These are phyloP conservation scores for Heterochromis multidens DNA, from an alignment of 2,113 vertebrate species.

Conservation along the genomic window DNA sequence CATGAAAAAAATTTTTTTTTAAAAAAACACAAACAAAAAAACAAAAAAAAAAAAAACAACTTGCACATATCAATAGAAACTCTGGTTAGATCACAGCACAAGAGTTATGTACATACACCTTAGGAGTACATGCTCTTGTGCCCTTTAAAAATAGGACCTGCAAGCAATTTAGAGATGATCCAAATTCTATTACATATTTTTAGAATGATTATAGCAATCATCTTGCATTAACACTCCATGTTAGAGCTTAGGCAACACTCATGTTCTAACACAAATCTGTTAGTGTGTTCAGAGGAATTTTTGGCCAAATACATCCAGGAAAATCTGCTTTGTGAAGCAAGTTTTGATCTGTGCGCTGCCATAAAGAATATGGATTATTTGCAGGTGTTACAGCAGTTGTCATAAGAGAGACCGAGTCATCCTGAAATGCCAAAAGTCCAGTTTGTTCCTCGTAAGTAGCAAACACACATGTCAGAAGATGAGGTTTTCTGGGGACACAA, in stretches of 20 bases:
- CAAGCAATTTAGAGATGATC: too few species aligned
- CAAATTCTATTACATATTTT: too few species aligned
- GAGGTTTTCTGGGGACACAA: background rate
- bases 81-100: too few species aligned
- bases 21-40: too few species aligned
- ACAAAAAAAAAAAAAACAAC: too few species aligned
- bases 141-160: too few species aligned
- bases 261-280: background rate
- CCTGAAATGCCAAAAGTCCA: background rate
- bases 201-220: too few species aligned
- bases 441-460: background rate
- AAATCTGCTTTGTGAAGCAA: accelerated
- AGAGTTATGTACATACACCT: too few species aligned
- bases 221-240: background rate
- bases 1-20: too few species aligned
- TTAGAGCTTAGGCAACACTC: background rate
- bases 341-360: background rate
- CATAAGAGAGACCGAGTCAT: background rate
- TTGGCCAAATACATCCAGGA: background rate
- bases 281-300: background rate
- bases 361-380: background rate
- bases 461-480: background rate
- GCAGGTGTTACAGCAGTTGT: accelerated
- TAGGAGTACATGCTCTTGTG: too few species aligned
- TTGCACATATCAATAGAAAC: too few species aligned